These are phyloP conservation scores for Thyatira batis DNA, from an alignment of 2,888 invertebrate species.

Conservation along the genomic window DNA sequence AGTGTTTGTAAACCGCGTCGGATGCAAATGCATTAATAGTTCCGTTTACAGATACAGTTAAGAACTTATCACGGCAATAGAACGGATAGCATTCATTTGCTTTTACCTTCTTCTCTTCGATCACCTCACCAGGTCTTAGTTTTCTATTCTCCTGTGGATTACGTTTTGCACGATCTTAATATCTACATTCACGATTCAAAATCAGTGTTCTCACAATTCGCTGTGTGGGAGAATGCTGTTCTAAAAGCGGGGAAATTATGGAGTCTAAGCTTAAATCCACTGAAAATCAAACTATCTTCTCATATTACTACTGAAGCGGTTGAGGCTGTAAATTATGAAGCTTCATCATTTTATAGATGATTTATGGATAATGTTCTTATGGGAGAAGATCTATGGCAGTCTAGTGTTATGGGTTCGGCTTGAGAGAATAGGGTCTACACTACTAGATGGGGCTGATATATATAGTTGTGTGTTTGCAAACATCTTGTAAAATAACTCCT, in stretches of 20 bases:
- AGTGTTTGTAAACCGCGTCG: conserved; percentile 66
- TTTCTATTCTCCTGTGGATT: conserved; percentile 91
- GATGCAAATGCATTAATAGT: conserved; percentile 74
- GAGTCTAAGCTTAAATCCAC: conserved; percentile 63
- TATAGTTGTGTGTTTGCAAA: conserved; percentile 35
- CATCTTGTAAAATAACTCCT: conserved; percentile 30
- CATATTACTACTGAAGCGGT: conserved; percentile 61
- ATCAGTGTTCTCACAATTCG: conserved; percentile 51
- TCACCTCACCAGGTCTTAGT: conserved; percentile 96
- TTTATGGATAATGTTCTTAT: conserved; percentile 57
- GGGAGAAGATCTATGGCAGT: conserved; percentile 52
- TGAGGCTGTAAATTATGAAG: conserved; percentile 54
- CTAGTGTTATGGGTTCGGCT: conserved; percentile 80
- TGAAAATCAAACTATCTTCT: conserved; percentile 50
- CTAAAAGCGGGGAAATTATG: conserved; percentile 70
- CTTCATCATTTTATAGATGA: conserved; percentile 63
- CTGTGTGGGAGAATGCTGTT: conserved; percentile 53
- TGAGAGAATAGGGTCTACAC: conserved; percentile 77
- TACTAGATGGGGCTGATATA: conserved; percentile 53
- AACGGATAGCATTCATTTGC: conserved; percentile 77
- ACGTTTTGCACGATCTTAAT: conserved; percentile 77
- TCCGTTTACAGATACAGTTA: conserved; percentile 72
- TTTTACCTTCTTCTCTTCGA: conserved; percentile 97
- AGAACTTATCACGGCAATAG: conserved; percentile 75
- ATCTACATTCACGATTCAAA: conserved; percentile 53